Evolutionary conservation across 2,113 vertebrate genomes (phyloP).

Genomic region (Halcyon malimbica): DNA sequence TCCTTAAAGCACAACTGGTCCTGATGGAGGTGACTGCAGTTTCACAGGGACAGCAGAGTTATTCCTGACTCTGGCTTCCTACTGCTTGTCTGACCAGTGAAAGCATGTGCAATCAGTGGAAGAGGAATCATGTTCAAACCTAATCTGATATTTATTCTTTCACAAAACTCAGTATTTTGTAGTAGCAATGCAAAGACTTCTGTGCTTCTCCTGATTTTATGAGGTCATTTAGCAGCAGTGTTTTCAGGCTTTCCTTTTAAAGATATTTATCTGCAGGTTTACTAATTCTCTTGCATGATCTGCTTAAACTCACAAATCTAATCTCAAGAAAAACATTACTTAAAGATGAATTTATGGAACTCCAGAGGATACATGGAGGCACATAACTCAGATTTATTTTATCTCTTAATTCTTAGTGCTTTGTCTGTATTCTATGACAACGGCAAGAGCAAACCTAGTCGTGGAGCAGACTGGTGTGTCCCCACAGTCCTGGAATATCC

Average conservation of each 20-base stretch:
- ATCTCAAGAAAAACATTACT: not conserved
- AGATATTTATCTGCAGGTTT: not conserved
- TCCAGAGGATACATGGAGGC: not conserved
- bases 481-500: not conserved
- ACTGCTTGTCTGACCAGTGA: not conserved
- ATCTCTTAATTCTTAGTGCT: not conserved
- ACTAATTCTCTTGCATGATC: not conserved
- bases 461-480: not conserved
- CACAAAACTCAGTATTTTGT: not conserved
- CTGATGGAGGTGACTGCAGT: not conserved
- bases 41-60: not conserved
- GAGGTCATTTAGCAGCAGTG: not conserved
- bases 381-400: not conserved
- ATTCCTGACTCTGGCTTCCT: not conserved
- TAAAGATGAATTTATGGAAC: not conserved
- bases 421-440: not conserved
- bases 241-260: not conserved
- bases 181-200: not conserved
- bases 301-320: not conserved
- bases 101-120: not conserved
- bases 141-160: not conserved
- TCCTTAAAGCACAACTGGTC: not conserved
- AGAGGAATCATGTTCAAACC: not conserved
- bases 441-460: not conserved
- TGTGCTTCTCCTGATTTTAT: not conserved